A percentile compares a stretch with the other conserved stretches of the same genome.
These are phyloP conservation scores for Platycnemis pennipes DNA, from an alignment of 2,888 invertebrate species.

Conservation along the genomic window DNA sequence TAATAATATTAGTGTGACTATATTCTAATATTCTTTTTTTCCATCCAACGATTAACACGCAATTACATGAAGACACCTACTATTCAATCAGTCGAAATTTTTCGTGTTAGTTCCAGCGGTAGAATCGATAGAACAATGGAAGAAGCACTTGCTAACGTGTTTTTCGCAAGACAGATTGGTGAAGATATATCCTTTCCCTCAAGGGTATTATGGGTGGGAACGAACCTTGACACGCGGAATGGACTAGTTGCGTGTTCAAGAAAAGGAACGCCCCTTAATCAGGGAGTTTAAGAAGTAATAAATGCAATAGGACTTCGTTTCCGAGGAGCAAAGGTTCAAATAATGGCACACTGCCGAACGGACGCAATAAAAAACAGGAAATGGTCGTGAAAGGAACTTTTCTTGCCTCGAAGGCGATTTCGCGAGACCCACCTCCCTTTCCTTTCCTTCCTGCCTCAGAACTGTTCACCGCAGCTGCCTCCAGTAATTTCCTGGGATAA, in stretches of 20 bases:
- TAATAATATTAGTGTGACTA: too few species aligned
- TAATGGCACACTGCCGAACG: background rate
- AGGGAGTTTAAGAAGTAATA: background rate
- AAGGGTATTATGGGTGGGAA: background rate
- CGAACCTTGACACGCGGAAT: background rate
- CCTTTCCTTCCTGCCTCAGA: background rate
- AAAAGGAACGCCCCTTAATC: slow-evolving; percentile 12
- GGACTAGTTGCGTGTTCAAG: background rate
- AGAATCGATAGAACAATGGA: too few species aligned
- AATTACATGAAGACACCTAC: background rate
- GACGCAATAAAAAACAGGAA: slow-evolving; percentile 22
- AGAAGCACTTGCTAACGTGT: background rate
- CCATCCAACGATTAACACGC: background rate
- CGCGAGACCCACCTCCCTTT: background rate
- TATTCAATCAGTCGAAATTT: background rate
- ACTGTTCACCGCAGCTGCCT: background rate
- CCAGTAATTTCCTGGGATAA: background rate
- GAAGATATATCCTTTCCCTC: background rate
- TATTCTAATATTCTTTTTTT: too few species aligned
- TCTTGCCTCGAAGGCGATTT: background rate
- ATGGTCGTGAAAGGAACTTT: background rate
- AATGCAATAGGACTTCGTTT: slow-evolving; percentile 13
- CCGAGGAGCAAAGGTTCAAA: background rate
- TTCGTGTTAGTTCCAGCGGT: background rate
- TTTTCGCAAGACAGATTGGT: background rate